Evolutionary conservation across 2,113 vertebrate species (phyloP).

Genomic region (Lynx canadensis): DNA sequence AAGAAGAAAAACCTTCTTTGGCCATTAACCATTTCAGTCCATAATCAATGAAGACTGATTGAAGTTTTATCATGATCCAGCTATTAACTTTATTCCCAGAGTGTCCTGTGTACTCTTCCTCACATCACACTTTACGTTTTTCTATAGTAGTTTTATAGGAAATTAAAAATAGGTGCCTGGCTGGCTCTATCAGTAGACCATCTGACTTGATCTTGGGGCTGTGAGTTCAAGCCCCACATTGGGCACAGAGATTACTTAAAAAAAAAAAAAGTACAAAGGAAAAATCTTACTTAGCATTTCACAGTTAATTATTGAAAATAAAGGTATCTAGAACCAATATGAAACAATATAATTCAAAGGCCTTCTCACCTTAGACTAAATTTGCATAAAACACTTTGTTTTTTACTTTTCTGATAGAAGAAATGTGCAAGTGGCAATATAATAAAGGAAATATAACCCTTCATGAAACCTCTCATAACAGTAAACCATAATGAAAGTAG

Average conservation of each 20-base stretch:
- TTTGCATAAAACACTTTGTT: slow-evolving; percentile 37
- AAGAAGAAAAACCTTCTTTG: background rate
- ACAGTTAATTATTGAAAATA: slow-evolving; percentile 34
- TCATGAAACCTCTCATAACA: background rate
- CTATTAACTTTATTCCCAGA: background rate
- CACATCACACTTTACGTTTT: background rate
- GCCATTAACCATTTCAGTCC: background rate
- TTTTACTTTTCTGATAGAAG: slow-evolving; percentile 27
- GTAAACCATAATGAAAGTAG: background rate
- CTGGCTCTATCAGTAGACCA: background rate
- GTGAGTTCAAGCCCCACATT: background rate
- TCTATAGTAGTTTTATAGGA: background rate
- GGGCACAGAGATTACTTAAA: background rate
- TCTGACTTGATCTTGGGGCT: background rate
- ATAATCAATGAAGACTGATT: background rate
- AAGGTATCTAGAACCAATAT: background rate
- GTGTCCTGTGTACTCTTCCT: background rate
- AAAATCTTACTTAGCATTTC: slow-evolving; percentile 1
- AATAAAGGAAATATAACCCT: slow-evolving; percentile 1
- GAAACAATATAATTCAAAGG: slow-evolving; percentile 29
- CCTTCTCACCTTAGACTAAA: slow-evolving; percentile 31
- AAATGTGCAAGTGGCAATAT: background rate
- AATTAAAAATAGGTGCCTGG: background rate
- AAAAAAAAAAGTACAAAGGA: background rate
- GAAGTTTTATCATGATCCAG: background rate